phyloP scores from a whole-genome alignment of 2,888 invertebrate species.

The Drosophila yooni region DNA sequence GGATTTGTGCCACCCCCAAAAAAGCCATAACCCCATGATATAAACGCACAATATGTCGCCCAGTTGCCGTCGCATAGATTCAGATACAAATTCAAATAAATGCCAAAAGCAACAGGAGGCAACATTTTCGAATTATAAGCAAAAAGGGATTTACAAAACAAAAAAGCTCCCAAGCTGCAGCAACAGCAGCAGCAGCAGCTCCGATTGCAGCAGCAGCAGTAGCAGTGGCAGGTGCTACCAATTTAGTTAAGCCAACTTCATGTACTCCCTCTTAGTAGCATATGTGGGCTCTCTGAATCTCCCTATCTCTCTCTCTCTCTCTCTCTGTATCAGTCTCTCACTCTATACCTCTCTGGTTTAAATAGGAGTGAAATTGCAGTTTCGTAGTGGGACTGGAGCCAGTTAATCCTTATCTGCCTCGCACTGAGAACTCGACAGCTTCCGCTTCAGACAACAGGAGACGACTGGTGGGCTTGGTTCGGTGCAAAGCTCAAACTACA shows the following conservation, averaged over 20 bases:
- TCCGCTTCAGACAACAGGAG: constrained; percentile 9
- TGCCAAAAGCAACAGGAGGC: constrained; percentile 80
- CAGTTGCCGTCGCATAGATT: constrained; percentile 45
- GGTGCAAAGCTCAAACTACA: constrained; percentile 48
- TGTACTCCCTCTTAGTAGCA: constrained; percentile 36
- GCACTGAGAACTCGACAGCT: constrained; percentile 43
- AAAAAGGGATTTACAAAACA: constrained; percentile 72
- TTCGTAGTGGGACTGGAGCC: constrained; percentile 25
- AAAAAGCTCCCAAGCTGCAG: constrained; percentile 25
- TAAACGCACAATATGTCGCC: constrained; percentile 59
- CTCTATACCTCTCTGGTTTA: neutral
- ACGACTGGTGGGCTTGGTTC: neutral
- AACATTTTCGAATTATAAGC: constrained; percentile 79
- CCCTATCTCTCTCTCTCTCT: neutral
- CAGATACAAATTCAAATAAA: constrained; percentile 76
- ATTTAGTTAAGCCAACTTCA: constrained; percentile 76
- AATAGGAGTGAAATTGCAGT: constrained; percentile 32
- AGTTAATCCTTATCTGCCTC: constrained; percentile 63
- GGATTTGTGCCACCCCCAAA: constrained; percentile 62
- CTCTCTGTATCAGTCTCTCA: neutral
- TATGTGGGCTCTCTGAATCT: constrained; percentile 15
- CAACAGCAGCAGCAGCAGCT: constrained; percentile 3
- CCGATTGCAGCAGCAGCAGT: constrained; percentile 16
- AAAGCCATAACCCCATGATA: constrained; percentile 48
- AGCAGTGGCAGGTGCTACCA: constrained; percentile 63